These are phyloP conservation scores for Cephus cinctus DNA, from an alignment of 1,140 invertebrate species.

Conservation along the genomic window DNA sequence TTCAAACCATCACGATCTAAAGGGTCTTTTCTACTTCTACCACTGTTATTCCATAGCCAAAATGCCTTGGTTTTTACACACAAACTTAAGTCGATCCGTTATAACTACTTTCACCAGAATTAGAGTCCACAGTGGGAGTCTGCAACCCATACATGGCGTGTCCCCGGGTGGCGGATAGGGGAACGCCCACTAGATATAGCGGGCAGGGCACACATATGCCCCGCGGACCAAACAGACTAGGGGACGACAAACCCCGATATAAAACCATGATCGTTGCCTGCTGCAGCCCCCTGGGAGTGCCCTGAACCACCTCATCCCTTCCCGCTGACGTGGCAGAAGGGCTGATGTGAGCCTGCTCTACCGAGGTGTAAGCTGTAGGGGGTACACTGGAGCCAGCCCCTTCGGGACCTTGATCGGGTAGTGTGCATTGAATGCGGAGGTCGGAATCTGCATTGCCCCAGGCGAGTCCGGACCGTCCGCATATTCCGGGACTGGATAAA, in stretches of 20 bases:
- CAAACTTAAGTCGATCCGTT: no score
- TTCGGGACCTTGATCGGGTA: no score
- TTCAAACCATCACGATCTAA: no score
- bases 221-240: conserved; percentile 15
- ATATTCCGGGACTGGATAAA: no score
- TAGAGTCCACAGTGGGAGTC: conserved; percentile 1
- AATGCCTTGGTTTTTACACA: no score
- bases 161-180: conserved; percentile 24
- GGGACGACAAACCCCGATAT: not conserved
- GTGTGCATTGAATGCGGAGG: conserved; percentile 12
- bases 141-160: conserved; percentile 14
- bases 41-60: no score
- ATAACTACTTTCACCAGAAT: conserved; percentile 18
- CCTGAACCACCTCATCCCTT: no score
- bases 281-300: conserved; percentile 3
- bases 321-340: no score
- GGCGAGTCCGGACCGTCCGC: no score
- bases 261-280: not conserved
- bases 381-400: conserved; percentile 11
- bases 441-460: conserved; percentile 13
- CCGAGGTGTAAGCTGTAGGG: conserved; percentile 6
- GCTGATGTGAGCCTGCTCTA: conserved; percentile 17
- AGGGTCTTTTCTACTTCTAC: no score
- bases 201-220: conserved; percentile 19
- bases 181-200: conserved; percentile 17